These are phyloP conservation scores for Ornithorhynchus anatinus DNA, from an alignment of 2,113 vertebrate genomes.

Conservation along the genomic window DNA sequence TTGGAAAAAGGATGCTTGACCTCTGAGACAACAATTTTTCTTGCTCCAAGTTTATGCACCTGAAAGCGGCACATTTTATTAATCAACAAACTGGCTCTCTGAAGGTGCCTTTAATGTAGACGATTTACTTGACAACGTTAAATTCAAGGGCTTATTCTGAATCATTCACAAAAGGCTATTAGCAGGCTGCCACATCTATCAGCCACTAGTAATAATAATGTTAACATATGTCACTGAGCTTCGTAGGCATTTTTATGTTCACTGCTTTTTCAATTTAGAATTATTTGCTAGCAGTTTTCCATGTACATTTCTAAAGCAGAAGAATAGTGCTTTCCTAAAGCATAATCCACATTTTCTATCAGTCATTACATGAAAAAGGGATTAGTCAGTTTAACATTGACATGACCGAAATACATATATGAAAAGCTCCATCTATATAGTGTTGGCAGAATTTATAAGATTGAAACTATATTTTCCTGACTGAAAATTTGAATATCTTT, in stretches of 20 bases:
- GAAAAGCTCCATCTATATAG: neutral
- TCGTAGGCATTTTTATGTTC: neutral
- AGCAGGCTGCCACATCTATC: neutral
- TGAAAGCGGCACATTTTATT: neutral
- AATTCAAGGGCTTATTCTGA: neutral
- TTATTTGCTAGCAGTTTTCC: slow-evolving; percentile 7
- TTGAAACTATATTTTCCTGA: neutral
- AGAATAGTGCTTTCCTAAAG: slow-evolving; percentile 13
- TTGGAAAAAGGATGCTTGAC: slow-evolving; percentile 13
- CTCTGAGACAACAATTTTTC: neutral
- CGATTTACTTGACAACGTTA: neutral
- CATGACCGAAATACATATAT: neutral
- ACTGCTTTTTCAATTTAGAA: neutral
- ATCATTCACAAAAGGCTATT: neutral
- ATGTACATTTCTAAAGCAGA: slow-evolving; percentile 17
- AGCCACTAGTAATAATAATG: slow-evolving; percentile 2
- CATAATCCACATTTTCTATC: neutral
- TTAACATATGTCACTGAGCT: neutral
- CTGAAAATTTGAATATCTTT: slow-evolving; percentile 1
- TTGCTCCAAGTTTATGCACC: slow-evolving; percentile 4
- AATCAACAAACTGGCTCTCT: neutral
- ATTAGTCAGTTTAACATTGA: slow-evolving; percentile 20
- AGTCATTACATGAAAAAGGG: neutral
- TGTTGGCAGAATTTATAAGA: slow-evolving; percentile 10
- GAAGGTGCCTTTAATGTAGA: neutral